Evolutionary conservation across 2,797 vertebrate genomes (phyloP), one percentile per base, ranked within the genome.

Genomic region (Crypturellus tataupa): DNA sequence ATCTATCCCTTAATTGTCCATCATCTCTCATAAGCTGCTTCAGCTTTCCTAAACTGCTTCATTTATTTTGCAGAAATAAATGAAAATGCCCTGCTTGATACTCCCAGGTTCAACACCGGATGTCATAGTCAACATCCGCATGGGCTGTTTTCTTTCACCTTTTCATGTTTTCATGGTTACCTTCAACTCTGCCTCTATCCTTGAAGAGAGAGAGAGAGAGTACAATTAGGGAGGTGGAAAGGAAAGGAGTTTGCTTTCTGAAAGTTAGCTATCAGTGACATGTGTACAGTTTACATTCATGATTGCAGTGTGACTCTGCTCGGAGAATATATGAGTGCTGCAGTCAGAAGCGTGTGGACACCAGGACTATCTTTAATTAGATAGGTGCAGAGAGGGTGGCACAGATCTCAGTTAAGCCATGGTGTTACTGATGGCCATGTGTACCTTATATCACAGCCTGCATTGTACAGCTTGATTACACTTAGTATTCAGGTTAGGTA

Each of bases 331-430:
- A 56, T 72, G 77, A 80, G 20, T 1, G 0, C 10, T 83, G 80
- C 23, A 80, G 62, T 39, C 42, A 80, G 42, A 88, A 78, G 42
- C 25, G 68, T 82, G 31, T 31, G 10, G 18, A 27, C 47, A 35
- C 17, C n/a, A 62, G 9, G 29, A 12, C 46, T 68, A 33, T 17
- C 40, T 80, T 77, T 79, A 90, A 81, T 88, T 75, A 89, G 33
- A 31, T 33, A 33, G 9, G 23, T 51, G 49, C 91, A 75, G 9
- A 5, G 46, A 39, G 12, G 76, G 10, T 40, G 29, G 25, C 75
- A 73, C 9, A 85, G 39, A 70, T 9, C 24, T 59, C 60, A 24
- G 40, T 18, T 62, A 78, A 63, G 59, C 13, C 63, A 69, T 67
- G 49, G 12, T 62, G 46, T 75, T 71, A 55, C 49, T 0, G 0